These are phyloP conservation scores for Eupithecia exiguata DNA, from an alignment of 2,888 invertebrate species.

Conservation along the genomic window DNA sequence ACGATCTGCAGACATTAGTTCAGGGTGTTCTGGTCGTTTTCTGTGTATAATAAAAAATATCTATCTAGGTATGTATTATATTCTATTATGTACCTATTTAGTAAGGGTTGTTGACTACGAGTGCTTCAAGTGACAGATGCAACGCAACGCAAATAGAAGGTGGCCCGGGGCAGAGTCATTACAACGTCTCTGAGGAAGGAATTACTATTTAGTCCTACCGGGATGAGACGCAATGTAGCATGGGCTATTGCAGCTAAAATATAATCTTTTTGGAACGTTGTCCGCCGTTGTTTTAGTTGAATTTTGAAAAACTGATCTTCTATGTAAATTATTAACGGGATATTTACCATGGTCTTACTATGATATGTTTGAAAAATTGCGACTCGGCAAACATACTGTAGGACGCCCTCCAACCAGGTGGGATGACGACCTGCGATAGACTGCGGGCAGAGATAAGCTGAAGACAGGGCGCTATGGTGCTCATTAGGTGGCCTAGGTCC, in stretches of 20 bases:
- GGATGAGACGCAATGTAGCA: background rate
- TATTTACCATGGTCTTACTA: background rate
- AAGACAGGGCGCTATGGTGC: too few species aligned
- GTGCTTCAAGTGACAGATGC: conserved; percentile 3
- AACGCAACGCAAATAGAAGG: conserved; percentile 2
- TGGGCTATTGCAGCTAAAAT: conserved; percentile 1
- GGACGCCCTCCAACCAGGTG: too few species aligned
- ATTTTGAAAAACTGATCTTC: background rate
- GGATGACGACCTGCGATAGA: too few species aligned
- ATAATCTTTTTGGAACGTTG: background rate
- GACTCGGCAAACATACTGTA: too few species aligned
- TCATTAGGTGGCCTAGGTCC: too few species aligned
- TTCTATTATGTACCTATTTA: too few species aligned
- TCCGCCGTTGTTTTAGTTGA: background rate
- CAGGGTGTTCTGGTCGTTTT: too few species aligned
- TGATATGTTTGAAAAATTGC: background rate
- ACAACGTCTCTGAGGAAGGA: conserved; percentile 4
- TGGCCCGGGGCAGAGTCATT: conserved; percentile 4
- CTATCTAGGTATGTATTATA: too few species aligned
- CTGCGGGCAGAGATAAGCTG: too few species aligned
- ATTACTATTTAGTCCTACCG: background rate
- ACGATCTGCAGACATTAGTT: too few species aligned
- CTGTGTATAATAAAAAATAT: too few species aligned
- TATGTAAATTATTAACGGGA: background rate
- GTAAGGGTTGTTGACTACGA: background rate